phyloP scores from a whole-genome alignment of 2,888 invertebrate genomes.

The Julus scandinavius region DNA sequence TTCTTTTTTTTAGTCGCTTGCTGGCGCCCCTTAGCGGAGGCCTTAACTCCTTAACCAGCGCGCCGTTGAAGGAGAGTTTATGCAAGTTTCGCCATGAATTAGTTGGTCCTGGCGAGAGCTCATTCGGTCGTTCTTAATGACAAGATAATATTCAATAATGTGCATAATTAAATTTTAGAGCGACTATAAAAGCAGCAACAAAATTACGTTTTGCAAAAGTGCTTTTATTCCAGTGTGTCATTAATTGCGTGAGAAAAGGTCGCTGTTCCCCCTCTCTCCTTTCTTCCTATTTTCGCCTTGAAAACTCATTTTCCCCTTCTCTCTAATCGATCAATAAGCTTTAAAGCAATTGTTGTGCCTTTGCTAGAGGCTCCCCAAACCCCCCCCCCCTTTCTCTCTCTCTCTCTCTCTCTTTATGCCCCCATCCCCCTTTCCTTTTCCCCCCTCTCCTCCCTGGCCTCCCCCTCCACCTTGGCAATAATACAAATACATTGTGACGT shows the following conservation, averaged over 20 bases:
- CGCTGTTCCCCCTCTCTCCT: background rate
- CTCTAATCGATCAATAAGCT: constrained; percentile 29
- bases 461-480: background rate
- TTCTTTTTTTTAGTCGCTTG: too few species aligned
- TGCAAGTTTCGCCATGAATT: background rate
- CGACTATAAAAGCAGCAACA: constrained; percentile 13
- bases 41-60: too few species aligned
- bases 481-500: too few species aligned
- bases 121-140: constrained; percentile 38
- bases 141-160: constrained; percentile 42
- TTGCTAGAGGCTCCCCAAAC: background rate
- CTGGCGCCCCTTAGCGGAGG: too few species aligned
- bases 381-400: too few species aligned
- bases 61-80: background rate
- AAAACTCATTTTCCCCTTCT: constrained; percentile 12
- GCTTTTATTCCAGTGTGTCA: background rate
- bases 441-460: background rate
- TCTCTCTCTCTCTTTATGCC: background rate
- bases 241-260: constrained; percentile 29
- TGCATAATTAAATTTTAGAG: constrained; percentile 35
- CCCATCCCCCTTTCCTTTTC: background rate
- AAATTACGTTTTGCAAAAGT: constrained; percentile 3
- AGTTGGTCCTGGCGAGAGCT: constrained; percentile 6
- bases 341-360: constrained; percentile 29
- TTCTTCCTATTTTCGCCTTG: background rate